A percentile compares a stretch with the other conserved stretches of the same genome.
phyloP scores from a whole-genome alignment of 2,113 vertebrate genomes.

The Hirundichthys speculiger region DNA sequence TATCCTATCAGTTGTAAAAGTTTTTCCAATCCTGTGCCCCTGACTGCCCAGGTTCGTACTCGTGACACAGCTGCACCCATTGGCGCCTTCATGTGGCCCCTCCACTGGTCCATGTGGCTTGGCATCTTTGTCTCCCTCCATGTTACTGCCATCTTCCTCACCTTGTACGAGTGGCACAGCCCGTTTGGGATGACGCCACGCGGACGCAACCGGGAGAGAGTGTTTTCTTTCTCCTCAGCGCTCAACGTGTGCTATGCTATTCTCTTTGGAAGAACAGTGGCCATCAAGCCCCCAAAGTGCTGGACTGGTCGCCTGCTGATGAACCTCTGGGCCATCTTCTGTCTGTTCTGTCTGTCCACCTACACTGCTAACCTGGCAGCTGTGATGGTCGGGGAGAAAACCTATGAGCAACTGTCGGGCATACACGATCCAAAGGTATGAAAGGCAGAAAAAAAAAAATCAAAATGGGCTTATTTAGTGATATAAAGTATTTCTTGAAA shows the following conservation, averaged over 20 bases:
- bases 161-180: constrained; percentile 95
- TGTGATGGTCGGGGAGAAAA: constrained; percentile 98
- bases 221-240: constrained; percentile 96
- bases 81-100: constrained; percentile 95
- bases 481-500: too few relatives aligned
- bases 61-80: constrained; percentile 91
- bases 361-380: constrained; percentile 97
- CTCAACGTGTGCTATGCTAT: constrained; percentile 97
- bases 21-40: neutral
- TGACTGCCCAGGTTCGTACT: constrained; percentile 81
- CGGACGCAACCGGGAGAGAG: constrained; percentile 88
- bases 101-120: constrained; percentile 98
- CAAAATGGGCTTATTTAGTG: too few relatives aligned
- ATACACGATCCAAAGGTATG: constrained; percentile 95
- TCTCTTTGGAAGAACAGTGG: constrained; percentile 92
- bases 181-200: constrained; percentile 95
- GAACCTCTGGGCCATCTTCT: constrained; percentile 99
- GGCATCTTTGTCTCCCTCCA: constrained; percentile 94
- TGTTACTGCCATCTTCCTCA: constrained; percentile 92
- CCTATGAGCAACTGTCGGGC: constrained; percentile 92
- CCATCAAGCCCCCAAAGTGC: constrained; percentile 96
- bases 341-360: constrained; percentile 92
- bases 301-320: constrained; percentile 95
- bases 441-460: too few relatives aligned
- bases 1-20: too few relatives aligned